Percentiles rank a stretch among this genome's conserved stretches.
Evolutionary conservation across 2,888 invertebrate species (phyloP).

Genomic region (Heliconius sara): DNA sequence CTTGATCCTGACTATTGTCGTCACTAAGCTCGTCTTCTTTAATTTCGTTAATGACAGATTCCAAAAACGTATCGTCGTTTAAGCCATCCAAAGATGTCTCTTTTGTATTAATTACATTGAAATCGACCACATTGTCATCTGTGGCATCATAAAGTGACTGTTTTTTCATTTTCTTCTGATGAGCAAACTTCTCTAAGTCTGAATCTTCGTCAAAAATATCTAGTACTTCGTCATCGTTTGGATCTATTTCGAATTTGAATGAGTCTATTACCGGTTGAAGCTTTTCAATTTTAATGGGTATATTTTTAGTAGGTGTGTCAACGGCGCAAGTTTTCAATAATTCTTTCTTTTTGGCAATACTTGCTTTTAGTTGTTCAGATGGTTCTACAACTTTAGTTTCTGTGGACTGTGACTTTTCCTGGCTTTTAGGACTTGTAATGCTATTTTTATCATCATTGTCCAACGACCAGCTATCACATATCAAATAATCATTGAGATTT

Average conservation of each 20-base stretch:
- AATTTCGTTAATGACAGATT: slow-evolving; percentile 78
- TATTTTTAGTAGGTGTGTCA: slow-evolving; percentile 47
- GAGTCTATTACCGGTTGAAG: slow-evolving; percentile 74
- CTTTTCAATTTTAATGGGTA: slow-evolving; percentile 60
- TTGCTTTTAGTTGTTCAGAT: slow-evolving; percentile 55
- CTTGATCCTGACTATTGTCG: slow-evolving; percentile 69
- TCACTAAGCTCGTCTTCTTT: slow-evolving; percentile 72
- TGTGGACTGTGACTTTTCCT: slow-evolving; percentile 51
- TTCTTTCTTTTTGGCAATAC: slow-evolving; percentile 49
- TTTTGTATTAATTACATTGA: slow-evolving; percentile 57
- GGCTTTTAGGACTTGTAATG: slow-evolving; percentile 61
- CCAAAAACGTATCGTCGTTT: slow-evolving; percentile 73
- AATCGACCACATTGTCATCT: slow-evolving; percentile 58
- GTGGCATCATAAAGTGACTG: slow-evolving; percentile 59
- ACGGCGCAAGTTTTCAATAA: slow-evolving; percentile 45
- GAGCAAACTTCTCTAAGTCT: slow-evolving; percentile 58
- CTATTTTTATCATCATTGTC: slow-evolving; percentile 73
- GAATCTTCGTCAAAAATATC: slow-evolving; percentile 68
- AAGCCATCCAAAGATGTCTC: slow-evolving; percentile 64
- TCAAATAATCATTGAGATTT: slow-evolving; percentile 72
- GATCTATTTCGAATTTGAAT: slow-evolving; percentile 75
- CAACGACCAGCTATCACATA: slow-evolving; percentile 80
- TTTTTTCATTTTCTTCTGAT: slow-evolving; percentile 54
- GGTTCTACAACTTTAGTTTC: slow-evolving; percentile 52
- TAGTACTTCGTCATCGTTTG: slow-evolving; percentile 66